Conservation (phyloP, 1,140 invertebrate species). For the Macrobrachium rosenbergii region DNA sequence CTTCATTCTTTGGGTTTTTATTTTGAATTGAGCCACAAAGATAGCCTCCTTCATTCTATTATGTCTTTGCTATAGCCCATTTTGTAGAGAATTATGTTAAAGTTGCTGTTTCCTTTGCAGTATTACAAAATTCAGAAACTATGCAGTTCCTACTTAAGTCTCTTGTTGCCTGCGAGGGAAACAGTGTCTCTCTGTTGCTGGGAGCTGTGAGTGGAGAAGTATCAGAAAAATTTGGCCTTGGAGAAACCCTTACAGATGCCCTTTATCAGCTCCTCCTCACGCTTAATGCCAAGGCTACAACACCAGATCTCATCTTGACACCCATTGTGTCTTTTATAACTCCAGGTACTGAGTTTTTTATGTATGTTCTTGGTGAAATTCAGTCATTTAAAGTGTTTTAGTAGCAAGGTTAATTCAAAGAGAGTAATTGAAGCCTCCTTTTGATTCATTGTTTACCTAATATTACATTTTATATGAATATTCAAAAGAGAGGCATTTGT, state of each 20-base stretch:
- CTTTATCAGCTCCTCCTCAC: slow-evolving; percentile 85
- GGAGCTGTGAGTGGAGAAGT: slow-evolving; percentile 70
- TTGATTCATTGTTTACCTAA: too few species aligned
- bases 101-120: slow-evolving; percentile 69
- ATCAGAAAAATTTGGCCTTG: slow-evolving; percentile 66
- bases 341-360: slow-evolving; percentile 71
- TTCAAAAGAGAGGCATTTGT: background rate
- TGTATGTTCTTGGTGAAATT: background rate
- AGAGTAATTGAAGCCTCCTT: too few species aligned
- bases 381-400: background rate
- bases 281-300: slow-evolving; percentile 79
- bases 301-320: slow-evolving; percentile 80
- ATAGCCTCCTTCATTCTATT: too few species aligned
- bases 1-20: too few species aligned
- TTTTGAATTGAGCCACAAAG: too few species aligned
- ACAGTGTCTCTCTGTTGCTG: slow-evolving; percentile 66
- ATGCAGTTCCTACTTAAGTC: slow-evolving; percentile 83
- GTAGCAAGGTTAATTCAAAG: too few species aligned
- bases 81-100: background rate
- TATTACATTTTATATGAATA: background rate
- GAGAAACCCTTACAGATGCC: slow-evolving; percentile 79
- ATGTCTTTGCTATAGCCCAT: too few species aligned
- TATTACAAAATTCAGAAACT: slow-evolving; percentile 81
- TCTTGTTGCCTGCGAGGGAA: slow-evolving; percentile 76
- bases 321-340: slow-evolving; percentile 83